phyloP scores from a whole-genome alignment of 2,797 vertebrate species.

The Sylvilagus floridanus region DNA sequence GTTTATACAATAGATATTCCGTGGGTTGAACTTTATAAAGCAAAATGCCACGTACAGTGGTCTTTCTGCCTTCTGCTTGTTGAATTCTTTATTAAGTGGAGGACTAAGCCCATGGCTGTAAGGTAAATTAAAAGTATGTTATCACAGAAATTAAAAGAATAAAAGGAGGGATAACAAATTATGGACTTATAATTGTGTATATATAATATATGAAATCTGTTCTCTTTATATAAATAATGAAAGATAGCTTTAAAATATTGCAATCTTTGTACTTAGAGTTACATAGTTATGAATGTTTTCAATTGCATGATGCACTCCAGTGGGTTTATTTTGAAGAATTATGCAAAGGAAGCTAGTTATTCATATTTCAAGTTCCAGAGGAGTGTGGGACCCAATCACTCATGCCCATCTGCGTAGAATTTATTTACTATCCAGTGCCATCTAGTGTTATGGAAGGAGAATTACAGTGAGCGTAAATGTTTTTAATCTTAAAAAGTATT shows the following conservation, averaged over 20 bases:
- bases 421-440: constrained; percentile 31
- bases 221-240: too few species aligned
- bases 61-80: neutral
- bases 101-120: too few species aligned
- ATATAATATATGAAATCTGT: too few species aligned
- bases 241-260: neutral
- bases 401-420: fast-evolving
- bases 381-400: fast-evolving
- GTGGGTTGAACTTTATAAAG: neutral
- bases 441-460: constrained; percentile 37
- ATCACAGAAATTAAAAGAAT: too few species aligned
- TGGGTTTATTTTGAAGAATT: neutral
- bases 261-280: neutral
- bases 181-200: too few species aligned
- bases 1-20: fast-evolving
- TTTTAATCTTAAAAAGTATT: neutral
- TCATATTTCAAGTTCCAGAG: neutral
- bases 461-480: neutral
- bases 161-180: too few species aligned
- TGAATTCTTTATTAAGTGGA: too few species aligned
- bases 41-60: too few species aligned
- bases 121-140: too few species aligned
- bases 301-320: neutral
- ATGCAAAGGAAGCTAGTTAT: neutral
- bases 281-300: neutral